These are phyloP conservation scores for Sinelater perroti DNA, from an alignment of 2,888 invertebrate genomes.

Conservation along the genomic window DNA sequence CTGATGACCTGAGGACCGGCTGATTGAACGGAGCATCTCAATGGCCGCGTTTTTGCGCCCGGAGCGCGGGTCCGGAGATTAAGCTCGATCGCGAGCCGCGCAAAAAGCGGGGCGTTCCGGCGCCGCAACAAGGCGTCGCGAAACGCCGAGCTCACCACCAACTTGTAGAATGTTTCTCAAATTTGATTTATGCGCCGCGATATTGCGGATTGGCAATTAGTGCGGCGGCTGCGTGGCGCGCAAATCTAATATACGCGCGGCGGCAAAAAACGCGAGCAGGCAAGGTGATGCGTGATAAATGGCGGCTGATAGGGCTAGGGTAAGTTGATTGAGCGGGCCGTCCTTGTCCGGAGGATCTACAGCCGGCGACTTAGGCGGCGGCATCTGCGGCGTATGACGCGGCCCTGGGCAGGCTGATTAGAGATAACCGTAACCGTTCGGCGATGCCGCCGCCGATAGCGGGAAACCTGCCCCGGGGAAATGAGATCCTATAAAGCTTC, in stretches of 20 bases:
- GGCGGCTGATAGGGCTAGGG: conserved; percentile 13
- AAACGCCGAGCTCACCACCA: conserved; percentile 6
- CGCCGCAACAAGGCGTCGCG: conserved; percentile 1
- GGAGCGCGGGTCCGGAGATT: background rate
- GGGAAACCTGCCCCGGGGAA: conserved; percentile 40
- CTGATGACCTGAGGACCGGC: too few species aligned
- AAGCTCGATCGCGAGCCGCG: conserved; percentile 5
- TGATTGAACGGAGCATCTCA: too few species aligned
- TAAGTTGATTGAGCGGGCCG: conserved; percentile 28
- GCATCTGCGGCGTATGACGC: conserved; percentile 37
- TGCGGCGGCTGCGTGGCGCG: conserved; percentile 9
- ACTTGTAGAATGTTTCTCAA: conserved; percentile 18
- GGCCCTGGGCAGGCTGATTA: conserved; percentile 42
- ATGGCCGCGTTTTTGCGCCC: too few species aligned
- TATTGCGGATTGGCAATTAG: conserved; percentile 19
- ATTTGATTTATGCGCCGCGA: conserved; percentile 16
- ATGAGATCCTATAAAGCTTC: conserved; percentile 47
- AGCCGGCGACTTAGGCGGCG: conserved; percentile 23
- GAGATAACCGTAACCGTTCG: conserved; percentile 45
- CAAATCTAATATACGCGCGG: conserved; percentile 8
- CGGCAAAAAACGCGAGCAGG: conserved; percentile 10
- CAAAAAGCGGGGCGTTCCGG: background rate
- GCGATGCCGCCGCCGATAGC: conserved; percentile 44
- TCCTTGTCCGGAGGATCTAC: conserved; percentile 27
- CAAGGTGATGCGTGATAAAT: conserved; percentile 16